A percentile compares a stretch with the other conserved stretches of the same genome.
Conservation (phyloP, 2,888 invertebrate species). For the Leucania comma region DNA sequence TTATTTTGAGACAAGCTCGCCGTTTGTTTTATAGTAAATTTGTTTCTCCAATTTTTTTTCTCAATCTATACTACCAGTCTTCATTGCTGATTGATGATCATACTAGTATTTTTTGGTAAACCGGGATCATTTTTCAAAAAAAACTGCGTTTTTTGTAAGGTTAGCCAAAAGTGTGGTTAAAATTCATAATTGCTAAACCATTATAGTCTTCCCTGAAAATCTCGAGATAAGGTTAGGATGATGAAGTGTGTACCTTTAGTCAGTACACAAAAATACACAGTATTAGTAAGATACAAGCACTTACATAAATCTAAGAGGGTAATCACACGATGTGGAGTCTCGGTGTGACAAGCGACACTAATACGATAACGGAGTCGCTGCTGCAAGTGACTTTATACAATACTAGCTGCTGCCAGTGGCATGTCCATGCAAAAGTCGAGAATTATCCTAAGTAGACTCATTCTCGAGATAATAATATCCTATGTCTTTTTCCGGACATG, state of each 20-base stretch:
- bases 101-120: too few relatives aligned
- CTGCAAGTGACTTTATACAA: conserved; percentile 25
- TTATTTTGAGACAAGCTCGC: not conserved
- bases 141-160: not conserved
- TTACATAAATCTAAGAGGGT: conserved; percentile 38
- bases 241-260: conserved; percentile 4
- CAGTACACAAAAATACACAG: conserved; percentile 10
- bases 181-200: not conserved
- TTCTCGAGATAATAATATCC: too few relatives aligned
- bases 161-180: not conserved
- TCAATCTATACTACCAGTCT: too few relatives aligned
- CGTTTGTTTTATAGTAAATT: too few relatives aligned
- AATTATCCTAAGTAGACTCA: not conserved
- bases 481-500: too few relatives aligned
- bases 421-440: not conserved
- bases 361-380: conserved; percentile 31
- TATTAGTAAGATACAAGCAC: conserved; percentile 6
- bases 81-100: too few relatives aligned
- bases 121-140: too few relatives aligned
- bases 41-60: too few relatives aligned
- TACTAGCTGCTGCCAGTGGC: not conserved
- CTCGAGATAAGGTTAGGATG: not conserved
- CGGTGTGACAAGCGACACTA: conserved; percentile 46
- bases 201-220: not conserved
- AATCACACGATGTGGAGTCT: conserved; percentile 35